Evolutionary conservation across 2,888 invertebrate genomes (phyloP).

Genomic region (Drosophila atripex): DNA sequence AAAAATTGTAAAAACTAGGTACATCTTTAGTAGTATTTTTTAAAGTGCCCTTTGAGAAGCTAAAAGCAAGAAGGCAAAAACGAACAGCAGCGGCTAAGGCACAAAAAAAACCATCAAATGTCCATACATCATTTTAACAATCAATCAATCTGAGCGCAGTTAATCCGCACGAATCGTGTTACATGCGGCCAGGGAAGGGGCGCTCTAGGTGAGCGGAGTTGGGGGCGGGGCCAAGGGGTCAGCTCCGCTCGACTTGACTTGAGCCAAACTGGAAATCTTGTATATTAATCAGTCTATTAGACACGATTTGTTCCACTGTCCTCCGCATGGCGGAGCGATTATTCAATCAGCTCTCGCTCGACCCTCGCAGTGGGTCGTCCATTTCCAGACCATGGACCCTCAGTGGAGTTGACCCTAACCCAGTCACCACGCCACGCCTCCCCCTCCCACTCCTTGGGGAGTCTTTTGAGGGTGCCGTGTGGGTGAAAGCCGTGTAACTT

Average conservation of each 20-base stretch:
- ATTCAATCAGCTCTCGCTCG: conserved; percentile 64
- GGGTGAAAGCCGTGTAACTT: conserved; percentile 33
- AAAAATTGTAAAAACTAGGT: neutral
- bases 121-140: conserved; percentile 81
- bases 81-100: conserved; percentile 26
- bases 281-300: conserved; percentile 81
- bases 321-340: conserved; percentile 59
- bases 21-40: neutral
- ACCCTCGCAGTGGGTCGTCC: conserved; percentile 60
- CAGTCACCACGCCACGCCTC: neutral
- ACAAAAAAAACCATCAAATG: conserved; percentile 55
- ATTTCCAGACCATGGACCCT: conserved; percentile 10
- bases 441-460: neutral
- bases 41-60: conserved; percentile 1
- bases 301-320: conserved; percentile 76
- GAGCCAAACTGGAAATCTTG: conserved; percentile 63
- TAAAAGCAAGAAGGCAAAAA: conserved; percentile 30
- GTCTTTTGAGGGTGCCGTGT: conserved; percentile 13
- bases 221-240: conserved; percentile 6
- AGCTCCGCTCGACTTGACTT: conserved; percentile 55
- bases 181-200: conserved; percentile 53
- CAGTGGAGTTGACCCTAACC: conserved; percentile 16
- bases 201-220: neutral
- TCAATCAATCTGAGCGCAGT: conserved; percentile 82
- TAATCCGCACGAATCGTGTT: conserved; percentile 80